Evolutionary conservation across 2,797 vertebrate genomes (phyloP).

Genomic region (Danio albolineatus): DNA sequence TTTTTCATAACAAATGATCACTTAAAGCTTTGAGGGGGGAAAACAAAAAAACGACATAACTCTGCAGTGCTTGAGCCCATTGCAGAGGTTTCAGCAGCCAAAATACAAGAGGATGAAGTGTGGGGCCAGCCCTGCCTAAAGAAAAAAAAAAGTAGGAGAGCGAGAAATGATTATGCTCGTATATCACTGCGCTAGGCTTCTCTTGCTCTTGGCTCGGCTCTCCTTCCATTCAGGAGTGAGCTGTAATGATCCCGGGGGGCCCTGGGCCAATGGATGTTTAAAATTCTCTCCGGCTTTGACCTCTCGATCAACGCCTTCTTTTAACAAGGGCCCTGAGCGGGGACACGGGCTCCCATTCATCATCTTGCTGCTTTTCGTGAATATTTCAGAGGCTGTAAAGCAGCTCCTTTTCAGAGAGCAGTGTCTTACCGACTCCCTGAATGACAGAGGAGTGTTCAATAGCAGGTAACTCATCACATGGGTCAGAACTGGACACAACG

Average conservation of each 20-base stretch:
- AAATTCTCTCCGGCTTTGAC: constrained; percentile 77
- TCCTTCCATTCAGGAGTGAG: constrained; percentile 56
- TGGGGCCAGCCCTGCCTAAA: constrained; percentile 46
- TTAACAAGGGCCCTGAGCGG: constrained; percentile 64
- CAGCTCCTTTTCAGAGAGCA: constrained; percentile 44
- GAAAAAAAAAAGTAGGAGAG: constrained; percentile 44
- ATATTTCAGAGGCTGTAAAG: constrained; percentile 73
- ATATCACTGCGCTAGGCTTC: constrained; percentile 69
- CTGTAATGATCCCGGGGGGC: constrained; percentile 68
- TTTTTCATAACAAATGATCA: neutral
- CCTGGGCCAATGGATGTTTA: constrained; percentile 73
- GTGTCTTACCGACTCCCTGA: constrained; percentile 27
- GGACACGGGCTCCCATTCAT: constrained; percentile 70
- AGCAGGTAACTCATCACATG: constrained; percentile 26
- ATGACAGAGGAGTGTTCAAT: constrained; percentile 41
- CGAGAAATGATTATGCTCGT: constrained; percentile 67
- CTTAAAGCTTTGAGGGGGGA: neutral
- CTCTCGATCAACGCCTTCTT: constrained; percentile 74
- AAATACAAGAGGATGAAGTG: constrained; percentile 47
- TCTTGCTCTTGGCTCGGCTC: constrained; percentile 48
- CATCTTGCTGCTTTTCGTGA: constrained; percentile 69
- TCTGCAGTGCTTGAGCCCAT: neutral
- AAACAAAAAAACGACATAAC: neutral
- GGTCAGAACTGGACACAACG: constrained; percentile 24
- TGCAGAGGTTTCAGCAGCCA: constrained; percentile 1